Conservation (phyloP, 2,113 vertebrate genomes). For the Synchiropus splendidus region DNA sequence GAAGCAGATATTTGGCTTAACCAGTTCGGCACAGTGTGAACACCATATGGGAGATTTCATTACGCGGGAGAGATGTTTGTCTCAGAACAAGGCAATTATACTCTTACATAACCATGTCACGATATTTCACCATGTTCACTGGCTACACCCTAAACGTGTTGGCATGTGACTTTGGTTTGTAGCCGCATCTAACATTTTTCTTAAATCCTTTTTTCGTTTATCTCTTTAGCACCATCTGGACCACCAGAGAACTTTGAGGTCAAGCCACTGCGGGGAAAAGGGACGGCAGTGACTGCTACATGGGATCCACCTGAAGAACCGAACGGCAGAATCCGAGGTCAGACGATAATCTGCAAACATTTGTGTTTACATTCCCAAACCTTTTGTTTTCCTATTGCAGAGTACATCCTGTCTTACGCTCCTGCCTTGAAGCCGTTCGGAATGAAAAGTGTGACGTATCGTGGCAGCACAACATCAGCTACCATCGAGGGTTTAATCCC, state of each 20-base stretch:
- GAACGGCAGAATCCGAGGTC: conserved; percentile 89
- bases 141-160: too few species aligned
- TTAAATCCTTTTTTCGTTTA: background rate
- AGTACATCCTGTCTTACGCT: conserved; percentile 95
- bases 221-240: conserved; percentile 74
- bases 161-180: background rate
- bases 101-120: too few species aligned
- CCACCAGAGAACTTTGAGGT: conserved; percentile 91
- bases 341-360: background rate
- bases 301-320: conserved; percentile 88
- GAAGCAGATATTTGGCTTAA: too few species aligned
- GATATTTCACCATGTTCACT: too few species aligned
- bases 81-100: too few species aligned
- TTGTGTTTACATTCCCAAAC: background rate
- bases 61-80: too few species aligned
- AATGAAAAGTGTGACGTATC: conserved; percentile 84
- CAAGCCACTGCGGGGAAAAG: conserved; percentile 79
- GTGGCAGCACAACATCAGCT: conserved; percentile 77
- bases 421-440: conserved; percentile 96
- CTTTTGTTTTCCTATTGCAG: conserved; percentile 72
- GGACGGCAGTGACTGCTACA: conserved; percentile 80
- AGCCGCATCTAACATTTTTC: background rate
- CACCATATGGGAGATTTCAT: too few species aligned
- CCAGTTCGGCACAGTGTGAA: too few species aligned
- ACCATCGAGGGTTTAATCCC: conserved; percentile 84